Evolutionary conservation across 2,888 invertebrate species (phyloP).

Genomic region (Linnaemya tessellans): DNA sequence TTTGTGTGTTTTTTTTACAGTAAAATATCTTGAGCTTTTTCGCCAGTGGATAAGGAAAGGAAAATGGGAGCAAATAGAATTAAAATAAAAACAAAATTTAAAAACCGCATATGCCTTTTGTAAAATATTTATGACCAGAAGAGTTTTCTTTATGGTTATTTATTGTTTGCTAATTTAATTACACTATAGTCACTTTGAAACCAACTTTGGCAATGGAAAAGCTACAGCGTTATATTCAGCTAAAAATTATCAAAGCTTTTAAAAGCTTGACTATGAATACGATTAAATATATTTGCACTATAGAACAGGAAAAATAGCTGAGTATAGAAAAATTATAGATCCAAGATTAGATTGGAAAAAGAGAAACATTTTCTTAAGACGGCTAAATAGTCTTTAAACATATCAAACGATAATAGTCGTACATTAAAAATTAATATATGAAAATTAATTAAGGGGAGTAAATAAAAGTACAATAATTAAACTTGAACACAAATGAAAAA

Average conservation of each 20-base stretch:
- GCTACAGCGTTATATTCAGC: conserved; percentile 11
- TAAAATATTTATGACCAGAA: not conserved
- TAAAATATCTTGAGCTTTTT: too few species aligned
- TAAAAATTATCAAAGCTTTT: not conserved
- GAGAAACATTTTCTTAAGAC: not conserved
- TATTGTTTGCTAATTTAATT: not conserved
- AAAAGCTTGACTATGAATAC: not conserved
- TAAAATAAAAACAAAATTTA: too few species aligned
- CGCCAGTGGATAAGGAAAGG: too few species aligned
- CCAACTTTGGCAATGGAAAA: not conserved
- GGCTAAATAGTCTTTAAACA: conserved; percentile 25
- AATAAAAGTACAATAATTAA: not conserved
- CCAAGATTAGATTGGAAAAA: not conserved
- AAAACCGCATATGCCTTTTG: too few species aligned
- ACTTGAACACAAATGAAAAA: conserved; percentile 62
- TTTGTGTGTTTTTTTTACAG: too few species aligned
- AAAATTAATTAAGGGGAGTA: not conserved
- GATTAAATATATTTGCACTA: not conserved
- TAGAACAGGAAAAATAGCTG: not conserved
- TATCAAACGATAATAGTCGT: conserved; percentile 17
- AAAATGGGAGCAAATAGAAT: too few species aligned
- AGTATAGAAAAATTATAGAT: not conserved
- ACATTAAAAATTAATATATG: not conserved
- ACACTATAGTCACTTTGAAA: not conserved
- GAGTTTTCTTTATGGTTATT: not conserved